These are phyloP conservation scores for Typhlomys cinereus DNA, from an alignment of 2,113 vertebrate genomes.

Conservation along the genomic window DNA sequence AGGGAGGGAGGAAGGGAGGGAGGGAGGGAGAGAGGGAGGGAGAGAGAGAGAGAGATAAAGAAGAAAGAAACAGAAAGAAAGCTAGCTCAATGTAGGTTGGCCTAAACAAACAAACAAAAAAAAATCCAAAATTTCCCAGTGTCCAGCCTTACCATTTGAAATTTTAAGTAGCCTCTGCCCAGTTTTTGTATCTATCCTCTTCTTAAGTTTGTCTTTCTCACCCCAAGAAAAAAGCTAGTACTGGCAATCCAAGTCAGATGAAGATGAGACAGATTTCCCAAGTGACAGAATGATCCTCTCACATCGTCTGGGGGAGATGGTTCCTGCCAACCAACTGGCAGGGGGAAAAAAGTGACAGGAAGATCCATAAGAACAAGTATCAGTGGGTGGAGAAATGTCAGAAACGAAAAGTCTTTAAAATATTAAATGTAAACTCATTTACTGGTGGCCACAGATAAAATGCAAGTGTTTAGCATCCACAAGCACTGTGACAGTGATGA, in stretches of 20 bases:
- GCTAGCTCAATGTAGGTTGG: slow-evolving; percentile 42
- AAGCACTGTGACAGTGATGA: slow-evolving; percentile 80
- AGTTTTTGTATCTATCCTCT: slow-evolving; percentile 36
- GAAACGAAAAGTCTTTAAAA: slow-evolving; percentile 80
- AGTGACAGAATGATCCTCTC: slow-evolving; percentile 66
- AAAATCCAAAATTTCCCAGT: slow-evolving; percentile 8
- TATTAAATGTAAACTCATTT: slow-evolving; percentile 85
- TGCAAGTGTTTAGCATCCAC: slow-evolving; percentile 76
- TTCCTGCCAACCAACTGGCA: slow-evolving; percentile 74
- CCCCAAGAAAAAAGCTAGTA: slow-evolving; percentile 53
- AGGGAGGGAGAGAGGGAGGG: too few relatives aligned
- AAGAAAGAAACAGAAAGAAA: not conserved
- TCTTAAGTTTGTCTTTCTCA: slow-evolving; percentile 48
- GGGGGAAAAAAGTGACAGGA: slow-evolving; percentile 64
- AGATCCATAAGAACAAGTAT: slow-evolving; percentile 59
- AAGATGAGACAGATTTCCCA: slow-evolving; percentile 71
- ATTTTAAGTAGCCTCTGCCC: slow-evolving; percentile 52
- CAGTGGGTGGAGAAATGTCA: slow-evolving; percentile 75
- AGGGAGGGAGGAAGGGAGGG: too few relatives aligned
- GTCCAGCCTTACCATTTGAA: slow-evolving; percentile 12
- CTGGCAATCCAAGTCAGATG: slow-evolving; percentile 63
- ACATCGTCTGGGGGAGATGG: slow-evolving; percentile 60
- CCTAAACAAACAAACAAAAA: not conserved
- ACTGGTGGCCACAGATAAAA: slow-evolving; percentile 80
- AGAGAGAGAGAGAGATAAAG: too few relatives aligned